Evolutionary conservation across 2,888 invertebrate species (phyloP).

Genomic region (Stenotaenia linearis): DNA sequence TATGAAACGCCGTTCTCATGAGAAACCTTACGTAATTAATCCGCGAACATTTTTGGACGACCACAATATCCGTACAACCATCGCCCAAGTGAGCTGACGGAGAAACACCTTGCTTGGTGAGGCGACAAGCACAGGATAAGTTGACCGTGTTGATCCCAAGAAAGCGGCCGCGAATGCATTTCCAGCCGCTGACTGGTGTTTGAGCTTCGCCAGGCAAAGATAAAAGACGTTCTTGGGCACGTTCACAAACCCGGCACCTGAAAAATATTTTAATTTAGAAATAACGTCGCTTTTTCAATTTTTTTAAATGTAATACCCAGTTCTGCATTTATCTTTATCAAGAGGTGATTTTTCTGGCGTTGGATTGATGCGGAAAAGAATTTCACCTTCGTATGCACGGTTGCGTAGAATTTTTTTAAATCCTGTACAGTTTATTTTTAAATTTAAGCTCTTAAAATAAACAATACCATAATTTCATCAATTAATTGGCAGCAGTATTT

Average conservation of each 20-base stretch:
- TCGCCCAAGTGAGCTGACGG: slow-evolving; percentile 73
- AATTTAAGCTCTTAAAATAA: not conserved
- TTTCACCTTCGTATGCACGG: slow-evolving; percentile 46
- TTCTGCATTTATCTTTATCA: slow-evolving; percentile 43
- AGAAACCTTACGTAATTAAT: slow-evolving; percentile 65
- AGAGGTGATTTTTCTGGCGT: slow-evolving; percentile 43
- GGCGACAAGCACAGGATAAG: slow-evolving; percentile 67
- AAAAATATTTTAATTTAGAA: too few species aligned
- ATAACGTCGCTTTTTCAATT: too few species aligned
- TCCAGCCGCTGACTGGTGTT: slow-evolving; percentile 43
- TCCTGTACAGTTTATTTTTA: slow-evolving; percentile 40
- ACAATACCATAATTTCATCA: not conserved
- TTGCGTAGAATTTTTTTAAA: slow-evolving; percentile 46
- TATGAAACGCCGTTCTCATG: slow-evolving; percentile 57
- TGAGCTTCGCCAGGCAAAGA: not conserved
- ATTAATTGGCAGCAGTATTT: too few species aligned
- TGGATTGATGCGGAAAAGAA: slow-evolving; percentile 43
- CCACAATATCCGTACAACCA: slow-evolving; percentile 68
- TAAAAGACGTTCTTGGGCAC: slow-evolving; percentile 31
- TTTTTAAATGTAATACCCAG: slow-evolving; percentile 40
- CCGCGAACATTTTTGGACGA: slow-evolving; percentile 66
- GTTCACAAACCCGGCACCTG: slow-evolving; percentile 36
- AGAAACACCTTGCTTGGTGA: slow-evolving; percentile 69
- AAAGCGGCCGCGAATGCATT: slow-evolving; percentile 62
- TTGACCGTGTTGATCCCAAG: slow-evolving; percentile 72